These are phyloP conservation scores for Chlorodrepanis virens DNA, from an alignment of 2,113 vertebrate species.

Conservation along the genomic window DNA sequence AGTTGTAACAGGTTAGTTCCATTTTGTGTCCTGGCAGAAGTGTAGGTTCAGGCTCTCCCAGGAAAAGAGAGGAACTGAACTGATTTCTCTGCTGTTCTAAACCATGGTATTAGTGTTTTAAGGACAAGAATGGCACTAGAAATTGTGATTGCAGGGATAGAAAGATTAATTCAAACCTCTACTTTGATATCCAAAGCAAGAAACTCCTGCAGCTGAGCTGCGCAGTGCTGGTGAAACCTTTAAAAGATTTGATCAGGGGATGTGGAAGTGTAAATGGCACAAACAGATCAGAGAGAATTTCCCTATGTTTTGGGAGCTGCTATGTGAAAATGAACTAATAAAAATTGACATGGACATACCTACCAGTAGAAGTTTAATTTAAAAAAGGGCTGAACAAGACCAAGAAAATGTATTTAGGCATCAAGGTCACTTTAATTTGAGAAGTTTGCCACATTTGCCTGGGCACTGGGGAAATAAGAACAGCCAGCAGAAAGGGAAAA, in stretches of 20 bases:
- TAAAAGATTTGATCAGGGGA: neutral
- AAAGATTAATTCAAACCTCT: neutral
- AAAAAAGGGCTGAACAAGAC: neutral
- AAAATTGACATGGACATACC: neutral
- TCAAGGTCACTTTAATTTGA: neutral
- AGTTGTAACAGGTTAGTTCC: neutral
- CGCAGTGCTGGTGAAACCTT: neutral
- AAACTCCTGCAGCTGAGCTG: neutral
- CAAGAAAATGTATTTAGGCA: neutral
- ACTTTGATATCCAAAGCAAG: neutral
- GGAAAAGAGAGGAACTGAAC: neutral
- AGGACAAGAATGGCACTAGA: neutral
- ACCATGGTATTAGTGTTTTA: neutral
- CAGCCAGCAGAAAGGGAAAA: neutral
- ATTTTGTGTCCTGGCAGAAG: neutral
- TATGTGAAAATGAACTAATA: neutral
- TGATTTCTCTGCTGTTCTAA: neutral
- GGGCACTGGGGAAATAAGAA: neutral
- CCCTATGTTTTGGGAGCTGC: neutral
- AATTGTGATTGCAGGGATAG: neutral
- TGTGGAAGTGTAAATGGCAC: neutral
- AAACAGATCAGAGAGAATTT: neutral
- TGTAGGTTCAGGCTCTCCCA: neutral
- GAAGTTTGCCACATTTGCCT: neutral
- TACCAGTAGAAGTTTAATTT: neutral